A percentile compares a stretch with the other conserved stretches of the same genome.
phyloP scores from a whole-genome alignment of 2,113 vertebrate species.

The Lontra canadensis region DNA sequence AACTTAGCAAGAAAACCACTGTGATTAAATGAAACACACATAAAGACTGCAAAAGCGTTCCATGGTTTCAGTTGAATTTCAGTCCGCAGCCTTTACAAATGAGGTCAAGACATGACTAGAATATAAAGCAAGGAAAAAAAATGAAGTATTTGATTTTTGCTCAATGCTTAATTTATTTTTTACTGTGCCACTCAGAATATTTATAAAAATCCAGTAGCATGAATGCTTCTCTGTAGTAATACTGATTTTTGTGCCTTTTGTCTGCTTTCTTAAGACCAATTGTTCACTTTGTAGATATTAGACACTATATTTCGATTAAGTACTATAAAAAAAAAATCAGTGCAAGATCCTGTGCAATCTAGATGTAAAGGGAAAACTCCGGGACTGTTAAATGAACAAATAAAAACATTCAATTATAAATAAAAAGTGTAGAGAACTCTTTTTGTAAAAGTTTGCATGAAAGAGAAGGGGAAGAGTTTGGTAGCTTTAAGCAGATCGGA shows the following conservation, averaged over 20 bases:
- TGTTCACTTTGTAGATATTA: conserved; percentile 72
- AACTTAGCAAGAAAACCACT: conserved; percentile 62
- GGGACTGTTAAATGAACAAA: neutral
- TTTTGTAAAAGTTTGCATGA: neutral
- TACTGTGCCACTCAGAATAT: conserved; percentile 30
- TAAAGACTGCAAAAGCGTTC: neutral
- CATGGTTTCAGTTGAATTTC: conserved; percentile 29
- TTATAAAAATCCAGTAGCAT: conserved; percentile 64
- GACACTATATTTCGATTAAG: conserved; percentile 70
- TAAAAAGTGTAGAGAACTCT: neutral
- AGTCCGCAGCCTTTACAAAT: conserved; percentile 3
- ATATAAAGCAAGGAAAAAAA: conserved; percentile 15
- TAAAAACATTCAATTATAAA: neutral
- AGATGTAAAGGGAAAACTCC: neutral
- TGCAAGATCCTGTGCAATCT: neutral
- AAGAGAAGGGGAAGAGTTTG: neutral
- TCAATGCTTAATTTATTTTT: conserved; percentile 66
- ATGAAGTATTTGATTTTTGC: conserved; percentile 41
- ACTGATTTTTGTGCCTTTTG: conserved; percentile 82
- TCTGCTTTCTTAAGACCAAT: conserved; percentile 76
- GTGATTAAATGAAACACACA: conserved; percentile 18
- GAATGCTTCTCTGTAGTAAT: conserved; percentile 73
- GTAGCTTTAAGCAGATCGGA: neutral
- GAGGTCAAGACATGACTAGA: conserved; percentile 51
- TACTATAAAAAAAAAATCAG: neutral